Evolutionary conservation across 2,113 vertebrate genomes (phyloP), one percentile per base, ranked within the genome.

Genomic region (Phasianus colchicus): DNA sequence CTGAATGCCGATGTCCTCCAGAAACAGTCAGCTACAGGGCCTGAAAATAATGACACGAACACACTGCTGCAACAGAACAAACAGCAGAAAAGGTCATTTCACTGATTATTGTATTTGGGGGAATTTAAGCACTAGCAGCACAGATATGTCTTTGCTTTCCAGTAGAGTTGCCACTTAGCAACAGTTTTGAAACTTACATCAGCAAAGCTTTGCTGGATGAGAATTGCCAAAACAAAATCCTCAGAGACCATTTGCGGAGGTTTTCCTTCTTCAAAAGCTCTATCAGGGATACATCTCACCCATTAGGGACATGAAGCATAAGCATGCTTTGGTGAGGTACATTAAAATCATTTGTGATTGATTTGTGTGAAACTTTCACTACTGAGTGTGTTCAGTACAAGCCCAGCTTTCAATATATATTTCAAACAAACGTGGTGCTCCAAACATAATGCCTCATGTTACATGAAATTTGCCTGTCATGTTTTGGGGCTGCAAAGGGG

Each of bases 51-150:
- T 82, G 89, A 63, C 16, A 80, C 66, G 76, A 93, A 57, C 71
- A 92, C 61, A 73, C 24, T 92, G 45, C 52, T 73, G 42, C 80
- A 82, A 42, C 5, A 60, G 40, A 92, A 38, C 63, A 96, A 97
- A 89, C 52, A 84, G 78, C 78, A 86, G 85, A 77, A 95, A 97
- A 95, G 43, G 66, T 95, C 8, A 94, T 96, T 93, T 95, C 50
- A 54, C 65, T 86, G 14, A 75, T 64, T 79, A 94, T 96, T 92
- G 48, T 83, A 29, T 96, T 94, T 86, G 64, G 32, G 11, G 40
- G 36, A 11, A 91, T 93, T 88, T 92, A 92, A 96, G 57, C 32
- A 86, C 36, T 84, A 70, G 45, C 13, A 64, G 55, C 58, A 69
- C 50, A 89, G 43, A 70, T 43, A 78, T 22, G 14, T 83, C 76